Base-by-base conservation (phyloP, 2,797 vertebrate genomes). In the Acanthurus lineatus region DNA sequence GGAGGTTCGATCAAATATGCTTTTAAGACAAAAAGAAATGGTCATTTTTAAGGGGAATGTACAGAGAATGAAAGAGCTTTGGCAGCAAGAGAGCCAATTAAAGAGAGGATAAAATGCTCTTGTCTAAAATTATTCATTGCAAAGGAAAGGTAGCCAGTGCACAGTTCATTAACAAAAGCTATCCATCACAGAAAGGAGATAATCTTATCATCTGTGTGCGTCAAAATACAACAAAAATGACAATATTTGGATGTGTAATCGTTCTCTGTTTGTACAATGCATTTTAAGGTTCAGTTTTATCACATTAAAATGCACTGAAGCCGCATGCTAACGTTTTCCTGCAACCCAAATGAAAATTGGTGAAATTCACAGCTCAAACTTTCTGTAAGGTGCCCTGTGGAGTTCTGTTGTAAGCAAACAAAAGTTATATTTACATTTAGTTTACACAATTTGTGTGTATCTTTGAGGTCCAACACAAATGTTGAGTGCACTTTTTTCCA, bases 1-100 rank as follows among this genome's bases (percentile, higher is more conserved):
- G 64, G 38, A 16, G 17, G n/a, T 32, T 49, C 38, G 14, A 44
- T 54, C 9, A 25, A 70, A 88, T 80, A 79, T 59, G 25, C 56
- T 78, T 65, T 12, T 57, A 47, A 69, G 9, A 76, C 42, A 73
- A 42, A 75, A 83, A 54, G 59, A 79, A 40, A 78, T 67, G 22
- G 44, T 9, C n/a, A 25, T 22, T 67, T 35, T 58, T 51, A 38
- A 65, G 56, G 52, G 12, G 48, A 47, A 48, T 65, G n/a, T n/a
- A 28, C 5, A 42, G 6, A 28, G 19, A 71, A 65, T 59, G 20
- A 70, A 59, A 51, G 25, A 44, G 1, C 9, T 76, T 79, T 78
- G 60, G 47, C 32, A 57, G 53, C 58, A 16, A 56, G 38, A 60
- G 17, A 67, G 45, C 6, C 76, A 77, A 64, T 17, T n/a, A n/a